Base-by-base conservation (phyloP, 1,140 invertebrate species). In the Doryteuthis pealeii region DNA sequence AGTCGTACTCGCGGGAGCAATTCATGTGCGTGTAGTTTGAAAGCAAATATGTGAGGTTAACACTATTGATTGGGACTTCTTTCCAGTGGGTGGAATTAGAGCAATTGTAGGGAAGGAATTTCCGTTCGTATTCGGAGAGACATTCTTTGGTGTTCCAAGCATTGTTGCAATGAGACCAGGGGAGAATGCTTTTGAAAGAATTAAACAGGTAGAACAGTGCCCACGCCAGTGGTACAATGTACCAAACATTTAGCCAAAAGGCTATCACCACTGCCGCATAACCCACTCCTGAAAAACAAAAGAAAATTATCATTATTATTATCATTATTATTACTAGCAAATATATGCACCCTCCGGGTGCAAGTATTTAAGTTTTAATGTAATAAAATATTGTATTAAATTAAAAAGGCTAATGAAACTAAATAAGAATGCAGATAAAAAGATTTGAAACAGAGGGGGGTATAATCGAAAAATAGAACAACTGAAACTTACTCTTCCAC, bases 201-300 rank as follows among this genome's bases (percentile, higher is more conserved):
- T 94, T 94, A 88, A 96, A 94, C 87, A 99, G 95, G 85, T 99
- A 99, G 87, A 97, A 98, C 77, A 99, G 92, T 0, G 96, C 96
- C 97, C 97, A 99, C 1, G 96, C 95, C 72, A 99, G 90, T 75
- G 99, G 97, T 2, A 99, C 96, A 82, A 99, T 99, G 90, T 99
- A 99, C 89, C 99, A 99, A 32, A 97, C 93, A 86, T 99, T 99
- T 90, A 99, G 94, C 97, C 97, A 99, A 83, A 96, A 98, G 0
- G 97, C 97, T 94, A 99, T 98, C 4, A 99, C 95, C 1, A 96
- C 96, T 0, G 97, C 96, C 3, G 96, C 97, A 87, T 99, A 99
- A 10, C 98, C 98, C 78, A 99, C 97, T 81, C 97, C 94, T 95
- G 82, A 28, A 90, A 86, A 30, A 12, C 5, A 68, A 30, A 31